Base-by-base conservation (phyloP, 2,888 invertebrate genomes). In the Brachyopa scutellaris region DNA sequence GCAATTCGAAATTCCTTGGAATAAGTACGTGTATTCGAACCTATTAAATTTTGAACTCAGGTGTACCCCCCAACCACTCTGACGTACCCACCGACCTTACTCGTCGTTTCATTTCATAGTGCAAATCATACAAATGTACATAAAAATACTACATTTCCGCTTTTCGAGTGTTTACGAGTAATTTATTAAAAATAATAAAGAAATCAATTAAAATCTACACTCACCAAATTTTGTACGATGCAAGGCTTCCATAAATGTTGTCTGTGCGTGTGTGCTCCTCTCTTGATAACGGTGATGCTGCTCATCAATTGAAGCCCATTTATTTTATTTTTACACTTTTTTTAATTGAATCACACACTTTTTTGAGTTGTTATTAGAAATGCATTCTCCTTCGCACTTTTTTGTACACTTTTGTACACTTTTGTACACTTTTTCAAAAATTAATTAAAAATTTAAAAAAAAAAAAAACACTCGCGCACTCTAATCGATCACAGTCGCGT, bases 161-260 rank as follows among this genome's bases (percentile, higher is more conserved):
- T n/a, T n/a, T n/a, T n/a, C n/a, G n/a, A n/a, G n/a, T n/a, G n/a
- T n/a, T n/a, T n/a, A n/a, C n/a, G n/a, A n/a, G n/a, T n/a, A n/a
- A n/a, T n/a, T n/a, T n/a, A n/a, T n/a, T n/a, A n/a, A n/a, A n/a
- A n/a, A n/a, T n/a, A n/a, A n/a, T n/a, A n/a, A 2, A 33, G 0
- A 2, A 8, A 33, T 2, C 9, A 21, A 42, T 42, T 19, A 21
- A n/a, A n/a, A 21, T 3, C 0, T 26, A 7, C n/a, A 45, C 67
- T 67, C 29, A 67, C 67, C 67, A 26, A 42, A 31, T 42, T 66
- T 67, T 0, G 42, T 55, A 2, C 55, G 55, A 55, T 67, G 67
- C 38, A 36, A n/a, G 11, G 45, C 21, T 42, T 67, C 55, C 67
- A 67, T 66, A 23, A 17, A 13, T 9, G 36, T 19, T 17, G 55